Percentiles rank a stretch among this genome's conserved stretches.
phyloP scores from a whole-genome alignment of 2,797 vertebrate species.

The Anabacerthia variegaticeps region DNA sequence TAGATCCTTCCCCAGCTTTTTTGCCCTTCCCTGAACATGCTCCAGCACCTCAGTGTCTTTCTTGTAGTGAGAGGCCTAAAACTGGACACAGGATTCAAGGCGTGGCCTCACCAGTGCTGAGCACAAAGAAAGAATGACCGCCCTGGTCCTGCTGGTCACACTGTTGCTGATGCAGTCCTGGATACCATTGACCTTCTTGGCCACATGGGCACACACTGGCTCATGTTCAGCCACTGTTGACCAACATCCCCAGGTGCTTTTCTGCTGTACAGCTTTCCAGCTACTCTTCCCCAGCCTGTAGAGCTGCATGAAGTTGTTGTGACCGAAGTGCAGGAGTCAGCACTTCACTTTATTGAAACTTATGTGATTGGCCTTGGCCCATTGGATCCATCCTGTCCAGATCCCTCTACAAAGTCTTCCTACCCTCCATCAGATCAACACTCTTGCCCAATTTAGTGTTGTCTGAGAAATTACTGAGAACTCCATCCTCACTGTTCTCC shows the following conservation, averaged over 20 bases:
- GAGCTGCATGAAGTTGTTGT: not conserved
- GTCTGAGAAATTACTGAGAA: not conserved
- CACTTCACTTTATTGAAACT: not conserved
- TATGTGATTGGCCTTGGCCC: rapidly evolving
- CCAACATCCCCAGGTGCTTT: not conserved
- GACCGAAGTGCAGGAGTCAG: not conserved
- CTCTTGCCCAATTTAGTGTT: not conserved
- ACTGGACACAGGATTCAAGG: not conserved
- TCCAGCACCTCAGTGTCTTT: not conserved
- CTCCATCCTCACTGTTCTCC: not conserved
- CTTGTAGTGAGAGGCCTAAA: not conserved
- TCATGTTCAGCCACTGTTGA: not conserved
- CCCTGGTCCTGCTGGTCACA: not conserved
- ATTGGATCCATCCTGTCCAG: not conserved
- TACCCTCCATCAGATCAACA: not conserved
- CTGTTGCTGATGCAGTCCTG: not conserved
- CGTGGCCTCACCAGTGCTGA: not conserved
- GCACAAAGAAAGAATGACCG: not conserved
- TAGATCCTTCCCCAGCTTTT: not conserved
- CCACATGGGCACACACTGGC: not conserved
- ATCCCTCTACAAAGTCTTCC: not conserved
- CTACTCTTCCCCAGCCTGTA: too few relatives aligned
- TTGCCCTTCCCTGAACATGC: not conserved
- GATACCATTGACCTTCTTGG: not conserved
- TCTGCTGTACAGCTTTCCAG: not conserved